Conservation (phyloP, 2,113 vertebrate genomes). For the Gallinago undulata region DNA sequence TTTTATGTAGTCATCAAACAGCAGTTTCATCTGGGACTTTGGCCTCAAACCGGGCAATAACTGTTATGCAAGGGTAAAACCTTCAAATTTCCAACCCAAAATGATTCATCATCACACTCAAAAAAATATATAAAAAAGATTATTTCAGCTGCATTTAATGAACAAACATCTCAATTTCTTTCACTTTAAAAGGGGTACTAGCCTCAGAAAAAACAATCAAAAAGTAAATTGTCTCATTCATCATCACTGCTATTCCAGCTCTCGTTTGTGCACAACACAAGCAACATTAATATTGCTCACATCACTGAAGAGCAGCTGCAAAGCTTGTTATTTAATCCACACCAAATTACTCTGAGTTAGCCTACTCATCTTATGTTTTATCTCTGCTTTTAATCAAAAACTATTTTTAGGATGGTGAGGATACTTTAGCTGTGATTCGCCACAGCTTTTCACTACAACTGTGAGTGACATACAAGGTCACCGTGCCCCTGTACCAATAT, state of each 20-base stretch:
- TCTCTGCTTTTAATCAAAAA: background rate
- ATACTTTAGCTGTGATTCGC: background rate
- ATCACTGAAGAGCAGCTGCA: slow-evolving; percentile 17
- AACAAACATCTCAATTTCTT: background rate
- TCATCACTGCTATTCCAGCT: background rate
- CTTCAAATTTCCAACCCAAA: background rate
- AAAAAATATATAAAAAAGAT: background rate
- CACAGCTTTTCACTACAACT: background rate
- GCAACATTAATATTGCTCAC: background rate
- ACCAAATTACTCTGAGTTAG: background rate
- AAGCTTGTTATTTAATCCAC: background rate
- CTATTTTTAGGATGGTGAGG: background rate
- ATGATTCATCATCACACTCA: background rate
- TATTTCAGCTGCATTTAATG: background rate
- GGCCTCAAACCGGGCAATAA: background rate
- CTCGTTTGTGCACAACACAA: background rate
- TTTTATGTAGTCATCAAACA: background rate
- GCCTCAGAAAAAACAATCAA: background rate
- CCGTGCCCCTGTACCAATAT: background rate
- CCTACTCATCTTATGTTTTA: background rate
- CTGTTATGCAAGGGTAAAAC: background rate
- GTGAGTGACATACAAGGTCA: background rate
- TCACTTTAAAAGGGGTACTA: background rate
- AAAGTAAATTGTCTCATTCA: background rate
- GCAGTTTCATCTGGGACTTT: background rate